Percentiles rank a stretch among this genome's conserved stretches.
phyloP scores from a whole-genome alignment of 2,797 vertebrate species.

The Aulostomus chinensis region DNA sequence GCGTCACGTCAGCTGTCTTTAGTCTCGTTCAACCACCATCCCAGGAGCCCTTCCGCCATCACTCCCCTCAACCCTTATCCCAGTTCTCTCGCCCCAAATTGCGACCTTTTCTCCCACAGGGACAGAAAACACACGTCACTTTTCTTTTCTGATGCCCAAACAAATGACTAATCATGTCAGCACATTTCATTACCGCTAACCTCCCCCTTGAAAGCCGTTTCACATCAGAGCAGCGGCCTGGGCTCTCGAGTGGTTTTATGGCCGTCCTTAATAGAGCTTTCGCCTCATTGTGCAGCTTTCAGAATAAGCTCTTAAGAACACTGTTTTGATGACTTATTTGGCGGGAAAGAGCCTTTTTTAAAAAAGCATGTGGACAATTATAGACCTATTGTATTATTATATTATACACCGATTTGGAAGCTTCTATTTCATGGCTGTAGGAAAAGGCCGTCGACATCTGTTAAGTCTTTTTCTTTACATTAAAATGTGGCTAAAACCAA shows the following conservation, averaged over 20 bases:
- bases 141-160: slow-evolving; percentile 47
- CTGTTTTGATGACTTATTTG: no score
- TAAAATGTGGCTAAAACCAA: slow-evolving; percentile 9
- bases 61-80: slow-evolving; percentile 47
- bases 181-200: slow-evolving; percentile 38
- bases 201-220: slow-evolving; percentile 49
- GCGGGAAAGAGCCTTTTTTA: not conserved
- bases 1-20: slow-evolving; percentile 23
- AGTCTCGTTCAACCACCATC: slow-evolving; percentile 9
- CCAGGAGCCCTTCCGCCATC: slow-evolving; percentile 27
- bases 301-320: no score
- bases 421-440: no score
- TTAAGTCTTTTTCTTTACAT: slow-evolving; percentile 1
- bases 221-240: slow-evolving; percentile 11
- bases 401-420: no score
- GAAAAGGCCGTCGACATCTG: no score
- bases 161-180: slow-evolving; percentile 49
- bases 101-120: slow-evolving; percentile 47
- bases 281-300: not conserved
- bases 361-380: not conserved
- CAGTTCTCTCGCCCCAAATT: slow-evolving; percentile 46
- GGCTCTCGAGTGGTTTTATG: not conserved
- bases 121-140: slow-evolving; percentile 44
- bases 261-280: not conserved
- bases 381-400: no score